Base-by-base conservation (phyloP, 1,140 invertebrate species). In the Coptotermes formosanus region DNA sequence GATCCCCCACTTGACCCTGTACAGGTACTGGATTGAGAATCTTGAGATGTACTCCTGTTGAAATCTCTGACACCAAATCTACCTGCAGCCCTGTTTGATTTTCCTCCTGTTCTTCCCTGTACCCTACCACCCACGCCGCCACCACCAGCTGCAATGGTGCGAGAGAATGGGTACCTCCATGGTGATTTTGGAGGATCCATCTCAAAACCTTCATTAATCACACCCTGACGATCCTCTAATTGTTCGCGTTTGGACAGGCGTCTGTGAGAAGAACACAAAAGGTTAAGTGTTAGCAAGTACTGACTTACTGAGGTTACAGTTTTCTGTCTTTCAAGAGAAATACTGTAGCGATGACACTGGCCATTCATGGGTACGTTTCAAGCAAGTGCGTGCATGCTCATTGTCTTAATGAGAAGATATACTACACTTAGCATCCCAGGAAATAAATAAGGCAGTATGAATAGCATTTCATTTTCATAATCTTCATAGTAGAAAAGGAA, bases 201-300 rank as follows among this genome's bases (percentile, higher is more conserved):
- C 88, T 94, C 93, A 88, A 94, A 94, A 16, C 90, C 92, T 83
- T 91, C 91, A 87, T 94, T 94, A 55, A 93, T 92, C 30, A 93
- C 87, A 6, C 93, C 93, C 4, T 88, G 87, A 83, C 88, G 85
- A 87, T 90, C 89, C 64, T 87, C 87, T 23, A 89, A 88, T 88
- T 90, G 90, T 25, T 91, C 91, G 52, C 89, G 88, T 88, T 90
- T 91, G 44, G 94, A 95, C n/a, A 95, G 89, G 59, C 94, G 92
- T 88, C 93, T 93, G 88, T 88, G 82, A 43, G 38, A 82, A 23
- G 32, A 48, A 75, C 64, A 75, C 25, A 30, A 75, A 30, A 30
- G 19, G 52, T n/a, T 21, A 21, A 55, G 52, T 55, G 52, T 55
- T 55, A 55, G 52, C n/a, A n/a, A 19, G 52, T 1, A 12, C 19